Base-by-base conservation (phyloP, 2,113 vertebrate species). In the Caranx melampygus region DNA sequence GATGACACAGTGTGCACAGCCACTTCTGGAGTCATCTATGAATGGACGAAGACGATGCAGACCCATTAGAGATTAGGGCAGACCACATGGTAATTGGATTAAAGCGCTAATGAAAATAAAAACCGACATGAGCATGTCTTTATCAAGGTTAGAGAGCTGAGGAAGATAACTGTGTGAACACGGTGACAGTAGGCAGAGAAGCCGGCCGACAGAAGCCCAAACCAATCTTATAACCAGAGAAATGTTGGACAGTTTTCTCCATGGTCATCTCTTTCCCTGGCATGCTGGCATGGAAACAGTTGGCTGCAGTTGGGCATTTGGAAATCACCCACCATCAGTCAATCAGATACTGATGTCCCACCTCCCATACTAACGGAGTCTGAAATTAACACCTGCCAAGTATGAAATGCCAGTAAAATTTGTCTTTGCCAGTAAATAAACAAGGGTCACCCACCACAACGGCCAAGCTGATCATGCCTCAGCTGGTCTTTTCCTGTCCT, bases 251-350 rank as follows among this genome's bases (percentile, higher is more conserved):
- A 65, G 66, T 76, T 64, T 80, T 86, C 40, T 51, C 70, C 52
- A 51, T 16, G 51, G 68, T 26, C 54, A 57, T 73, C 45, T 70
- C 51, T 62, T 75, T 74, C 47, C 49, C 42, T 82, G 1, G 7
- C 69, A 72, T 20, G 64, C 82, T 85, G 87, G 88, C 84, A 83
- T 85, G 58, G 59, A 63, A 86, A 85, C 87, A 75, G 72, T 89
- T 92, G 89, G 86, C 89, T 88, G 74, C 77, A 89, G 82, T 66
- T 47, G 72, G 87, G 77, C 85, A 68, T 89, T 90, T 91, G 85
- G 87, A 82, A 47, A 75, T 70, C 78, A 76, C 83, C 86, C 81
- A 85, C 80, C 72, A 85, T 74, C 70, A 84, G 82, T 89, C 91
- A 92, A 84, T 90, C 85, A 87, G 82, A 85, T 54, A 77, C 66